These are phyloP conservation scores for Pangasius macronema DNA, from an alignment of 2,797 vertebrate genomes.

Conservation along the genomic window DNA sequence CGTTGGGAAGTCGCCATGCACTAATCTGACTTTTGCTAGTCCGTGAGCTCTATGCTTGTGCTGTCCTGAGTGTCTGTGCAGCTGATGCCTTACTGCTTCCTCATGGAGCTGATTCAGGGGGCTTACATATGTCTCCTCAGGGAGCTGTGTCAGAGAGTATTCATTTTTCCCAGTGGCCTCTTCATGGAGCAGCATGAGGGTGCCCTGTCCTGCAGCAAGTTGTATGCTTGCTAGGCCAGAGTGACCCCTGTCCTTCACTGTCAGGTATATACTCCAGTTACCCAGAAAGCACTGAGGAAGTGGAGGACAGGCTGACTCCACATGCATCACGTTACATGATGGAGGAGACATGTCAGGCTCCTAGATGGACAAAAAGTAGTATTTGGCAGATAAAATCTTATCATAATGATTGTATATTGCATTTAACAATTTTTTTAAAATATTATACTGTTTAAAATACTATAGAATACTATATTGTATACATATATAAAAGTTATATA, in stretches of 20 bases:
- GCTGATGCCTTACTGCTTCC: constrained; percentile 25
- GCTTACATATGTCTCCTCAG: constrained; percentile 37
- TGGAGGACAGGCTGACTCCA: constrained; percentile 62
- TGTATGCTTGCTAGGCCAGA: constrained; percentile 74
- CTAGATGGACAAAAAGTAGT: constrained; percentile 51
- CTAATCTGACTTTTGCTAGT: constrained; percentile 52
- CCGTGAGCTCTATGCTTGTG: not conserved
- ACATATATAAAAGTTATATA: no score
- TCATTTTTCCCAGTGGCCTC: constrained; percentile 13
- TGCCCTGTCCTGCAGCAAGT: constrained; percentile 67
- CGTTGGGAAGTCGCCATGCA: constrained; percentile 63
- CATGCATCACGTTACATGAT: constrained; percentile 62
- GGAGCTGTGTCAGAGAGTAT: constrained; percentile 30
- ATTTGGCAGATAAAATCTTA: not conserved
- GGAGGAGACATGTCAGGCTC: constrained; percentile 70
- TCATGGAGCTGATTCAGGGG: constrained; percentile 39
- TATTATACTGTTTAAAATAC: not conserved
- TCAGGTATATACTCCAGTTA: constrained; percentile 70
- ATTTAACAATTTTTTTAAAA: not conserved
- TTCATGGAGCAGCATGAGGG: constrained; percentile 63
- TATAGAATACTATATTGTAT: not conserved
- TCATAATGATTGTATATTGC: not conserved
- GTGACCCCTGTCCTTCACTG: constrained; percentile 70
- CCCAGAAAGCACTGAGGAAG: constrained; percentile 61
- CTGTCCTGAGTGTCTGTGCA: constrained; percentile 32